These are phyloP conservation scores for Eristalinus sepulchralis DNA, from an alignment of 2,888 invertebrate genomes.

Conservation along the genomic window DNA sequence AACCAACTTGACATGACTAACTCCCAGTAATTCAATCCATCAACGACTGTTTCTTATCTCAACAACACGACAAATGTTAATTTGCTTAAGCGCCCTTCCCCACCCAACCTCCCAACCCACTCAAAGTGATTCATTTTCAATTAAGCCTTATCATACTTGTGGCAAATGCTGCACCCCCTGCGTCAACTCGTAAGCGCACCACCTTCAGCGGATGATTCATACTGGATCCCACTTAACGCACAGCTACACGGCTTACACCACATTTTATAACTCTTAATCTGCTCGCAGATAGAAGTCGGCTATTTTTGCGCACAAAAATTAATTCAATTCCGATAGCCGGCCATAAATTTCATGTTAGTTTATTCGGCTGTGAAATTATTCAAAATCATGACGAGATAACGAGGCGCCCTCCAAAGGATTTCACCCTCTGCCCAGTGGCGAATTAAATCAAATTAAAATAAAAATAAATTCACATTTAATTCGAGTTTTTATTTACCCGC, in stretches of 20 bases:
- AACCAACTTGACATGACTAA: not conserved
- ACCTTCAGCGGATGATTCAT: slow-evolving; percentile 54
- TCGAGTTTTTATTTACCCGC: slow-evolving; percentile 35
- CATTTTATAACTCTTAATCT: slow-evolving; percentile 60
- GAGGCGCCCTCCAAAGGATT: not conserved
- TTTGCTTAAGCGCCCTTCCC: not conserved
- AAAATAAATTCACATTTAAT: slow-evolving; percentile 12
- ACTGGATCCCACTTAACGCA: not conserved
- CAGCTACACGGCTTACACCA: slow-evolving; percentile 29
- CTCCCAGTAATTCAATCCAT: not conserved
- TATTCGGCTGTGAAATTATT: slow-evolving; percentile 68
- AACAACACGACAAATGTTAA: not conserved
- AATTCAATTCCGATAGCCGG: slow-evolving; percentile 62
- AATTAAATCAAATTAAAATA: slow-evolving; percentile 12
- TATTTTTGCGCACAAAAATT: slow-evolving; percentile 27
- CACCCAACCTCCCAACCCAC: not conserved
- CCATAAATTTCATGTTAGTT: slow-evolving; percentile 61
- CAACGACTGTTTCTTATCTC: not conserved
- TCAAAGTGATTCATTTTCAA: not conserved
- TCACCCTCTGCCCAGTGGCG: not conserved
- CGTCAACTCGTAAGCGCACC: not conserved
- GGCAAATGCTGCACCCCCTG: not conserved
- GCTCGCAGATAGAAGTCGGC: slow-evolving; percentile 20
- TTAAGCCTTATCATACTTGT: not conserved
- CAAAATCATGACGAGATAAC: slow-evolving; percentile 39